phyloP scores from a whole-genome alignment of 2,797 vertebrate genomes.

The Glyptemys insculpta region DNA sequence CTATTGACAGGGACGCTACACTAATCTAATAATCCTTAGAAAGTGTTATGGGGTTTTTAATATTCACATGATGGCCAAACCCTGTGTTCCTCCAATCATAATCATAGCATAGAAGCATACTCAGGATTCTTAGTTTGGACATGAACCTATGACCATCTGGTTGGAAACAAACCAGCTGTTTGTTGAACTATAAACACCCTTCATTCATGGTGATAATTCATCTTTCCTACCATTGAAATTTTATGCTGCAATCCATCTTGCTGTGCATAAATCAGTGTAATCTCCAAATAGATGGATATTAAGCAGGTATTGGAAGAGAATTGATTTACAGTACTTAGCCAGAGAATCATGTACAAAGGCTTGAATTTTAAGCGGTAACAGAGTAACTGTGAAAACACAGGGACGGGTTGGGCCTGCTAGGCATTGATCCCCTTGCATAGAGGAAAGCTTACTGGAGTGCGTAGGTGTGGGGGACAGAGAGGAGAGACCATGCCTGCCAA shows the following conservation, averaged over 20 bases:
- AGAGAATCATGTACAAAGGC: not conserved
- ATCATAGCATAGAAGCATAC: conserved; percentile 58
- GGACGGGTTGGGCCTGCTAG: not conserved
- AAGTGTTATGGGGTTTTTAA: conserved; percentile 3
- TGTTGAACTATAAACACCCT: conserved; percentile 58
- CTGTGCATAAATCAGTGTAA: not conserved
- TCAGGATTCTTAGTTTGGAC: conserved; percentile 70
- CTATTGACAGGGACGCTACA: not conserved
- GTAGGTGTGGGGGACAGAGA: not conserved
- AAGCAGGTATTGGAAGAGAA: not conserved
- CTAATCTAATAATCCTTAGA: conserved; percentile 55
- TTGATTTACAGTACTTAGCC: not conserved
- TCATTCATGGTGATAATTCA: conserved; percentile 65
- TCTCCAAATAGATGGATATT: not conserved
- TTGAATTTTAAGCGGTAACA: not conserved
- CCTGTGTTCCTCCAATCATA: conserved; percentile 37
- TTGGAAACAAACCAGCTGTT: conserved; percentile 69
- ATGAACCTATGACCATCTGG: conserved; percentile 74
- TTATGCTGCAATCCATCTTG: conserved; percentile 42
- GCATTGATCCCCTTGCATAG: not conserved
- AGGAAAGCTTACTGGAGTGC: not conserved
- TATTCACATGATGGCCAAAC: not conserved
- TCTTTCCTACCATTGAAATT: conserved; percentile 55
- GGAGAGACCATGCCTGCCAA: not conserved
- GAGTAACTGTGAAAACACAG: not conserved